A percentile compares a stretch with the other conserved stretches of the same genome.
Conservation (phyloP, 2,888 invertebrate genomes). For the Philereme vetulata region DNA sequence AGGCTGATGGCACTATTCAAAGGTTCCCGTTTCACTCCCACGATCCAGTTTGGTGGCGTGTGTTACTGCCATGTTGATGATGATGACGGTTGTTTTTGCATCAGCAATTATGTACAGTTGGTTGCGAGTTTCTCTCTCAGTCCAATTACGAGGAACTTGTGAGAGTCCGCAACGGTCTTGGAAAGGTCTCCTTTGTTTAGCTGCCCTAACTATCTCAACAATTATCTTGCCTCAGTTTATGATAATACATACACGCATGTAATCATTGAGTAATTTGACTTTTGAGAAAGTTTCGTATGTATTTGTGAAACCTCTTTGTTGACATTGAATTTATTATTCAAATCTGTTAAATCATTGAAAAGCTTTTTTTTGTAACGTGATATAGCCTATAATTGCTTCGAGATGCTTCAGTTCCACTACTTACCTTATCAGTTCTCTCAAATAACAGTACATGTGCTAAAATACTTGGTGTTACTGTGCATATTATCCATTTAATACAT, state of each 20-base stretch:
- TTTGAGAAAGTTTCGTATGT: conserved; percentile 48
- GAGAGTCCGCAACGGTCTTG: conserved; percentile 60
- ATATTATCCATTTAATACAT: no score
- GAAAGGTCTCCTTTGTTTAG: conserved; percentile 70
- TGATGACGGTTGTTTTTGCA: conserved; percentile 77
- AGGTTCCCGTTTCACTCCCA: conserved; percentile 80
- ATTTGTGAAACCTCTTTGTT: conserved; percentile 41
- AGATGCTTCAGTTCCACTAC: background rate
- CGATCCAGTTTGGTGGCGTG: conserved; percentile 76
- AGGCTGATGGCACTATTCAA: conserved; percentile 64
- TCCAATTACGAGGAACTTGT: conserved; percentile 76
- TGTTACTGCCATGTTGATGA: conserved; percentile 74
- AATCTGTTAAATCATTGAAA: background rate
- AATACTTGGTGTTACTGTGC: no score
- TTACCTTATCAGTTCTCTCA: no score
- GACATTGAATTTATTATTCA: conserved; percentile 21
- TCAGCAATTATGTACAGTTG: conserved; percentile 80
- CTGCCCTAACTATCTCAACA: conserved; percentile 65
- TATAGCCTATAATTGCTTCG: background rate
- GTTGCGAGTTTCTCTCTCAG: conserved; percentile 67
- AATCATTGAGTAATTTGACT: conserved; percentile 63
- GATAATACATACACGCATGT: conserved; percentile 58
- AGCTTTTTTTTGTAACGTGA: conserved; percentile 3
- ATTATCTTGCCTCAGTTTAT: conserved; percentile 56
- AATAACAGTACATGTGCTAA: no score